Percentiles rank a stretch among this genome's conserved stretches.
phyloP scores from a whole-genome alignment of 2,797 vertebrate genomes.

The Lophius americanus region DNA sequence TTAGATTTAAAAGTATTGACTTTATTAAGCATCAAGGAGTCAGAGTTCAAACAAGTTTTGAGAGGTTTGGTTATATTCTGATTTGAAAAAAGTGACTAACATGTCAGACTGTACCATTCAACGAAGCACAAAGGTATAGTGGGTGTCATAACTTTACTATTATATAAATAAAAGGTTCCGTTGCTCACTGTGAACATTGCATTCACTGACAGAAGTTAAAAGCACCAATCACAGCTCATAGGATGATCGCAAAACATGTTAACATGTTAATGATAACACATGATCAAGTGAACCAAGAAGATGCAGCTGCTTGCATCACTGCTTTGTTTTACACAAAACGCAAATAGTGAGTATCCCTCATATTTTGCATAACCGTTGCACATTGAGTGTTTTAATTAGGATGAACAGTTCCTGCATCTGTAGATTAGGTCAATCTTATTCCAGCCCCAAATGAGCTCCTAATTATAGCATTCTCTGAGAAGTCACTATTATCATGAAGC shows the following conservation, averaged over 20 bases:
- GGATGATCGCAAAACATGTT: slow-evolving; percentile 12
- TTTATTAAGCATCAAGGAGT: too few species aligned
- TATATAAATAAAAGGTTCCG: slow-evolving; percentile 2
- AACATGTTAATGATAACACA: slow-evolving; percentile 25
- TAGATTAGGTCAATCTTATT: slow-evolving; percentile 54
- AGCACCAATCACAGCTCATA: background rate
- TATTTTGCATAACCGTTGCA: slow-evolving; percentile 1
- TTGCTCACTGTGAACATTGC: too few species aligned
- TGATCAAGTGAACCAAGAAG: slow-evolving; percentile 26
- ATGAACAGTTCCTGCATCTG: slow-evolving; percentile 28
- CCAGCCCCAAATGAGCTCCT: slow-evolving; percentile 32
- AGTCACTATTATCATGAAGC: slow-evolving; percentile 2
- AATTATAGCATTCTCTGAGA: slow-evolving; percentile 32
- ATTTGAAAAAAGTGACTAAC: too few species aligned
- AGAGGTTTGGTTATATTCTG: too few species aligned
- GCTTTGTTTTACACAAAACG: slow-evolving; percentile 19
- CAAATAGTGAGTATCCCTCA: background rate
- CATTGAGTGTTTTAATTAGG: slow-evolving; percentile 37
- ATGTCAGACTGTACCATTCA: too few species aligned
- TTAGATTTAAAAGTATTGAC: too few species aligned
- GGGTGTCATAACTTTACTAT: background rate
- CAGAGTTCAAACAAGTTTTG: too few species aligned
- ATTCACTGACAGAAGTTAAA: background rate
- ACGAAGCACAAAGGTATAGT: too few species aligned
- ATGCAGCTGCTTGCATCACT: slow-evolving; percentile 15